These are phyloP conservation scores for Symphodus melops DNA, from an alignment of 2,113 vertebrate species.

Conservation along the genomic window DNA sequence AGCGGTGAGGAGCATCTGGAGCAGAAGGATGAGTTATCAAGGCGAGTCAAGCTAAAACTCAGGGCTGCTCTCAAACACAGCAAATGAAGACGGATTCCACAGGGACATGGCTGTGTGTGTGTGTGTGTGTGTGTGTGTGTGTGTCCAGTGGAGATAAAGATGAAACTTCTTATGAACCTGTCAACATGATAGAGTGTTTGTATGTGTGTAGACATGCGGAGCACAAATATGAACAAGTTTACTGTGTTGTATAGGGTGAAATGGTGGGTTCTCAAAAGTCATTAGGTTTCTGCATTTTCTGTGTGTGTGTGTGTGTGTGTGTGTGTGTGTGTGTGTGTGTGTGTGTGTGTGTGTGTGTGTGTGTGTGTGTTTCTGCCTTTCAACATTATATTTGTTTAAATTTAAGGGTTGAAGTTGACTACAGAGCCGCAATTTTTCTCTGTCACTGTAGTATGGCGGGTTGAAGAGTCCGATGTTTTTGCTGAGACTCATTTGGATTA, in stretches of 20 bases:
- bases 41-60: slow-evolving; percentile 48
- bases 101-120: slow-evolving; percentile 8
- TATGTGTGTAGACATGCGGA: slow-evolving; percentile 22
- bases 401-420: slow-evolving; percentile 11
- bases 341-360: no score
- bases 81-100: slow-evolving; percentile 74
- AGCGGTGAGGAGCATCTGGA: slow-evolving; percentile 42
- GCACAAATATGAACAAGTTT: slow-evolving; percentile 11
- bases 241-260: not conserved
- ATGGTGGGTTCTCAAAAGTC: not conserved
- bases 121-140: slow-evolving; percentile 30
- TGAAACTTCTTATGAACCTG: slow-evolving; percentile 57
- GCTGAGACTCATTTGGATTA: slow-evolving; percentile 64
- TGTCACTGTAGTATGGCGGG: slow-evolving; percentile 5
- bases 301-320: no score
- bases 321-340: not conserved
- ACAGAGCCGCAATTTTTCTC: not conserved
- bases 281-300: not conserved
- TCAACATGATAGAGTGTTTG: slow-evolving; percentile 59
- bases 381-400: slow-evolving; percentile 11
- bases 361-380: not conserved
- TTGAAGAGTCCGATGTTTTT: slow-evolving; percentile 49
- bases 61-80: slow-evolving; percentile 55
- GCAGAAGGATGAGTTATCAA: slow-evolving; percentile 57
- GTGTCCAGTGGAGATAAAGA: slow-evolving; percentile 30